Base-by-base conservation (phyloP, 2,888 invertebrate genomes). In the Lagria hirta region DNA sequence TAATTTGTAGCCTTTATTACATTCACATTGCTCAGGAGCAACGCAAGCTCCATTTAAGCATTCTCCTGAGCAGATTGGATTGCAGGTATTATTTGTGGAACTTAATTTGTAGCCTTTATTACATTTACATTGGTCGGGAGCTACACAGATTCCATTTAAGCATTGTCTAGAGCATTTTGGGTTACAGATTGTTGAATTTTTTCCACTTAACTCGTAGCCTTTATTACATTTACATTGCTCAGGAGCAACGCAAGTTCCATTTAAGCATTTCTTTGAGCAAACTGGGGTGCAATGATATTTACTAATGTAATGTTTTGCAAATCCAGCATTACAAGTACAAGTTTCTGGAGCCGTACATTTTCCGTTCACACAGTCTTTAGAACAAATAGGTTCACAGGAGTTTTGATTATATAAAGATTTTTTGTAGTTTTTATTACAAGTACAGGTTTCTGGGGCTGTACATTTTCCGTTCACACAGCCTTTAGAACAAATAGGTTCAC, bases 201-300 rank as follows among this genome's bases (percentile, higher is more conserved):
- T 28, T 10, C 40, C 8, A 6, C 12, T 12, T 22, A 29, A 10
- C 12, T 20, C 15, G 7, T 10, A 38, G 8, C 48, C 45, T 45
- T 55, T 44, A 4, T 43, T 32, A 37, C 58, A 58, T 3, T 43
- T 41, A 28, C 58, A 58, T 1, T 36, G 45, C 20, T 58, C 51
- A 1, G 78, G 77, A 1, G 71, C 72, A 0, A 68, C 58, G 49
- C 79, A 79, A 2, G 50, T 53, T 2, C 75, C 76, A 57, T 80
- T 77, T 4, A 17, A 16, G 26, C 36, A 37, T 1, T 27, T n/a
- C 24, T 12, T 27, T 6, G 41, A 24, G 32, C 51, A 55, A 21
- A 43, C 20, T 4, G 52, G 46, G 14, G 51, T 38, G 29, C 57
- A 57, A n/a, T 33, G 35, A 8, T 48, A 52, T 24, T 48, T 48